A percentile compares a stretch with the other conserved stretches of the same genome.
phyloP scores from a whole-genome alignment of 2,797 vertebrate species.

The Okamejei kenojei region DNA sequence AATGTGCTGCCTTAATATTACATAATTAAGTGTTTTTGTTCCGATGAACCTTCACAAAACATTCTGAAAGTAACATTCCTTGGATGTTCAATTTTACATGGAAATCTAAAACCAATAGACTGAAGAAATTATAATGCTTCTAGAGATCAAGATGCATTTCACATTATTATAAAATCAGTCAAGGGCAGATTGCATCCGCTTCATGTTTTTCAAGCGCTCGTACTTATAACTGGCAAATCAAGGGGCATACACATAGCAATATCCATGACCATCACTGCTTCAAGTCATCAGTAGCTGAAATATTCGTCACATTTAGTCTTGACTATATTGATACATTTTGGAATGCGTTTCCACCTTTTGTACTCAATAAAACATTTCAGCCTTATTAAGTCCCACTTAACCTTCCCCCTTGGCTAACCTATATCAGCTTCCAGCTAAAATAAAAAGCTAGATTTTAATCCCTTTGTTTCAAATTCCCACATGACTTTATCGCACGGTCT shows the following conservation, averaged over 20 bases:
- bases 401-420: background rate
- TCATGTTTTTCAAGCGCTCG: background rate
- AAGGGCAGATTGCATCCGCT: background rate
- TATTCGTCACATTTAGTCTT: background rate
- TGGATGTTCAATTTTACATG: background rate
- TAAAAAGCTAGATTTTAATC: too few species aligned
- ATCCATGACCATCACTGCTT: background rate
- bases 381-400: background rate
- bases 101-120: background rate
- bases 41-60: background rate
- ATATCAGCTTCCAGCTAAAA: too few species aligned
- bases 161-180: background rate
- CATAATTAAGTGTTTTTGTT: slow-evolving; percentile 2
- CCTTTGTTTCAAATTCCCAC: too few species aligned
- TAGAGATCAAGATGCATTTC: background rate
- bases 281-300: background rate
- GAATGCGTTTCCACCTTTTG: background rate
- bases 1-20: background rate
- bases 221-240: background rate
- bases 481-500: too few species aligned
- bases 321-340: background rate
- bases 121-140: background rate
- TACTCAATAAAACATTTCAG: background rate
- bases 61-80: background rate
- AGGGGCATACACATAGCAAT: background rate